A percentile compares a stretch with the other conserved stretches of the same genome.
phyloP scores from a whole-genome alignment of 2,888 invertebrate genomes.

The Plusia festucae region DNA sequence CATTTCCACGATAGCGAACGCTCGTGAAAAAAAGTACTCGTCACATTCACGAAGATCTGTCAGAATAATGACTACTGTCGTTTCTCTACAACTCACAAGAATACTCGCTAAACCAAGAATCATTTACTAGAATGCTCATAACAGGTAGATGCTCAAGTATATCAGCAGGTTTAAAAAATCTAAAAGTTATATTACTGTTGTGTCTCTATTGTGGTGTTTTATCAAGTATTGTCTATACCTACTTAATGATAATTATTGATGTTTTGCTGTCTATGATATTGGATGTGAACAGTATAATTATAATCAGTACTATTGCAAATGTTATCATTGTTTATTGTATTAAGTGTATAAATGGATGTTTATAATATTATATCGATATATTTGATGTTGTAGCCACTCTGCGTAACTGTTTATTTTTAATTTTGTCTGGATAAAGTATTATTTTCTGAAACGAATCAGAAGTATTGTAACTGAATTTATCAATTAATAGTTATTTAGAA shows the following conservation, averaged over 20 bases:
- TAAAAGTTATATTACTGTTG: conserved; percentile 2
- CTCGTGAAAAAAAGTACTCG: too few species aligned
- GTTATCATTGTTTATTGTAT: conserved; percentile 21
- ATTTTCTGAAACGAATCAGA: neutral
- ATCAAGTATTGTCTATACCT: conserved; percentile 13
- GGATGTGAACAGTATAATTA: conserved; percentile 27
- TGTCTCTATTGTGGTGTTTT: conserved; percentile 5
- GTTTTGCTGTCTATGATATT: conserved; percentile 10
- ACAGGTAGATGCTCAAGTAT: too few species aligned
- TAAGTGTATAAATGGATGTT: conserved; percentile 44
- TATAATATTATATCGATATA: conserved; percentile 30
- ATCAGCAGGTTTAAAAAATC: neutral
- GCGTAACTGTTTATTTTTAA: conserved; percentile 21
- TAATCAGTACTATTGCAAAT: conserved; percentile 35
- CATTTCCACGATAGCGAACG: too few species aligned
- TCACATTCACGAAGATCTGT: too few species aligned
- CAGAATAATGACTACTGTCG: too few species aligned
- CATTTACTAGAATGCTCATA: too few species aligned
- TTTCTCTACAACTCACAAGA: too few species aligned
- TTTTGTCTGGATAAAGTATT: conserved; percentile 1
- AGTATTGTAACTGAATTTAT: neutral
- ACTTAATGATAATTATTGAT: conserved; percentile 9
- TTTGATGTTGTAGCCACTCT: conserved; percentile 53
- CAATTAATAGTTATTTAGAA: neutral
- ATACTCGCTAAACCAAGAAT: too few species aligned